A percentile compares a stretch with the other conserved stretches of the same genome.
Conservation (phyloP, 2,888 invertebrate genomes). For the Oligia fasciuncula region DNA sequence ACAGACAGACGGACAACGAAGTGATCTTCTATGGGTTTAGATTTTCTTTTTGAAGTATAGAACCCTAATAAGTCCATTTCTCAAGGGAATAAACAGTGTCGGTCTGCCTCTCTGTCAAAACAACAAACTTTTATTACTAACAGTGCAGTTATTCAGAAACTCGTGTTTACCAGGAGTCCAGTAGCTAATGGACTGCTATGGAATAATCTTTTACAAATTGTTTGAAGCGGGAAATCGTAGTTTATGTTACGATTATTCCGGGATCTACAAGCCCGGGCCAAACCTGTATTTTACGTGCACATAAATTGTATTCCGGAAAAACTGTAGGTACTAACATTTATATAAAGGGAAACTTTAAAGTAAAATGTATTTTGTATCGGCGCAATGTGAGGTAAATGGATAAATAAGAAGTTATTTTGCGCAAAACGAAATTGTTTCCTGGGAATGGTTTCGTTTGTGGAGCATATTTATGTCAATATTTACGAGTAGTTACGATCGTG, state of each 20-base stretch:
- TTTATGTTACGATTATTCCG: conserved; percentile 33
- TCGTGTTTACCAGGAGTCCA: neutral
- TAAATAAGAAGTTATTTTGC: conserved; percentile 34
- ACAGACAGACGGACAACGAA: too few relatives aligned
- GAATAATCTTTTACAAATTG: neutral
- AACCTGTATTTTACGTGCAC: conserved; percentile 20
- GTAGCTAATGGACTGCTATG: neutral
- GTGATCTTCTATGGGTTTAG: too few relatives aligned
- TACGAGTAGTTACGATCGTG: neutral
- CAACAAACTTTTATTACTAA: neutral
- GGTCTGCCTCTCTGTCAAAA: neutral
- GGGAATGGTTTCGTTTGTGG: conserved; percentile 10
- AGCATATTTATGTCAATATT: conserved; percentile 13
- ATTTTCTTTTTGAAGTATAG: too few relatives aligned
- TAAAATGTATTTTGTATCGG: conserved; percentile 31
- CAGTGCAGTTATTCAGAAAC: neutral
- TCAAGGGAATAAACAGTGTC: neutral
- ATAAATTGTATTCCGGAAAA: conserved; percentile 36
- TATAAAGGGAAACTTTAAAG: conserved; percentile 40
- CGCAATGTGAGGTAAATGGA: conserved; percentile 25
- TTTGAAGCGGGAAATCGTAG: conserved; percentile 27
- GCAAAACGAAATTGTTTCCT: conserved; percentile 13
- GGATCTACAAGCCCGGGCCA: conserved; percentile 22
- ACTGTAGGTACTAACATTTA: conserved; percentile 30
- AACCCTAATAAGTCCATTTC: too few relatives aligned